A percentile compares a stretch with the other conserved stretches of the same genome.
phyloP scores from a whole-genome alignment of 2,797 vertebrate species.

The Micrastur ruficollis region DNA sequence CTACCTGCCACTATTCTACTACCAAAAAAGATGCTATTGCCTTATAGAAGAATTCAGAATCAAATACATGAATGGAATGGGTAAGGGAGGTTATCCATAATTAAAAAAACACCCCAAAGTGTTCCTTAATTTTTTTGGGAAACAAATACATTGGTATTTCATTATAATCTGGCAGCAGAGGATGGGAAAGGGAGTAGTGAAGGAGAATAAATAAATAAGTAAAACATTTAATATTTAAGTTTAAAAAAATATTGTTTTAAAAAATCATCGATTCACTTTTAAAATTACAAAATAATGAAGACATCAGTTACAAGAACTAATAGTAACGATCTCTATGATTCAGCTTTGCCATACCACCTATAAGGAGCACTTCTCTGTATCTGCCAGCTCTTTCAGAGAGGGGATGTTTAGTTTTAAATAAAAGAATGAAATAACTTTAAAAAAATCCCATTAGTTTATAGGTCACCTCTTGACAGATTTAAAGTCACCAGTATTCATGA shows the following conservation, averaged over 20 bases:
- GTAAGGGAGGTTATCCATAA: neutral
- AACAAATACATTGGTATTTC: neutral
- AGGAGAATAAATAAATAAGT: neutral
- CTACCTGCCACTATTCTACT: neutral
- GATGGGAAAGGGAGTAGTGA: neutral
- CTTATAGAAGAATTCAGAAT: neutral
- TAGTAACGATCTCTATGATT: neutral
- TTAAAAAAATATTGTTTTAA: neutral
- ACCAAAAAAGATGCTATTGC: neutral
- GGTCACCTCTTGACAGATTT: neutral
- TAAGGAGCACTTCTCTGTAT: neutral
- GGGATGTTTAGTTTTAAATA: neutral
- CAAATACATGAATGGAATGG: neutral
- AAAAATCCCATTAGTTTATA: neutral
- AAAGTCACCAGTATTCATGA: neutral
- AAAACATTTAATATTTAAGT: neutral
- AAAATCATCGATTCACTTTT: neutral
- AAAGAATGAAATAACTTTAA: rapidly evolving
- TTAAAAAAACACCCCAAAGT: neutral
- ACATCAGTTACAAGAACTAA: neutral
- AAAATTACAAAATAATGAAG: neutral
- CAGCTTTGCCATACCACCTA: neutral
- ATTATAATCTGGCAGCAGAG: neutral
- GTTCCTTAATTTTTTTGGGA: neutral
- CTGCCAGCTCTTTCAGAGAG: neutral